Evolutionary conservation across 2,113 vertebrate species (phyloP).

Genomic region (Triplophysa tibetana): DNA sequence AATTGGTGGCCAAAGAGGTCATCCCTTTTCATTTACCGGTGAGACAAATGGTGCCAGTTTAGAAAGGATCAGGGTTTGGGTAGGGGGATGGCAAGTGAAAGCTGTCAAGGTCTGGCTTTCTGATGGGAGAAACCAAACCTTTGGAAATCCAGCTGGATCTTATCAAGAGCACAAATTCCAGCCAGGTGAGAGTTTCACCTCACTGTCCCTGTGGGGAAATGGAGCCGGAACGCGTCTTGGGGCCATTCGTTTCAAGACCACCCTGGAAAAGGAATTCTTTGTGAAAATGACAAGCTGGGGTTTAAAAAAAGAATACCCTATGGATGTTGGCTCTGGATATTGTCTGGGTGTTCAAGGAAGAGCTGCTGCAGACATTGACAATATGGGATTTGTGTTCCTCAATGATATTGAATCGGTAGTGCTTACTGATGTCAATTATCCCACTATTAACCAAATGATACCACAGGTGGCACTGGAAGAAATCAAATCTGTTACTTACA

Average conservation of each 20-base stretch:
- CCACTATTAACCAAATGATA: constrained; percentile 40
- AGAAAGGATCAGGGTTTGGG: constrained; percentile 49
- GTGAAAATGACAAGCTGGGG: constrained; percentile 46
- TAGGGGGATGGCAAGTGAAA: constrained; percentile 45
- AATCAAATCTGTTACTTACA: constrained; percentile 30
- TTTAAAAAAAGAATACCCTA: constrained; percentile 44
- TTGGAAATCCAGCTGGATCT: constrained; percentile 1
- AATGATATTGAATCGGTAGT: constrained; percentile 41
- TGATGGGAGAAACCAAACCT: constrained; percentile 4
- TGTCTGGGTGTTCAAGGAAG: constrained; percentile 49
- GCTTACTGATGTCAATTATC: constrained; percentile 37
- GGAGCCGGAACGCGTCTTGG: constrained; percentile 1
- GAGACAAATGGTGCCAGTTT: constrained; percentile 38
- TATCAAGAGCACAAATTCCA: constrained; percentile 47
- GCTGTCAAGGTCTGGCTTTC: constrained; percentile 43
- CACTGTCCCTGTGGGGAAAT: constrained; percentile 56
- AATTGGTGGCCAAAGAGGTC: constrained; percentile 25
- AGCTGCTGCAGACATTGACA: constrained; percentile 21
- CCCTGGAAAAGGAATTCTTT: constrained; percentile 25
- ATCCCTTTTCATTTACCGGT: constrained; percentile 21
- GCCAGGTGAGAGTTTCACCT: constrained; percentile 47
- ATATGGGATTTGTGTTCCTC: constrained; percentile 49
- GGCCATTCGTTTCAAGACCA: constrained; percentile 53
- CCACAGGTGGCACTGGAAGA: constrained; percentile 40
- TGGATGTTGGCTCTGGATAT: constrained; percentile 52